Evolutionary conservation across 2,888 invertebrate genomes (phyloP).

Genomic region (Cantharis rufa): DNA sequence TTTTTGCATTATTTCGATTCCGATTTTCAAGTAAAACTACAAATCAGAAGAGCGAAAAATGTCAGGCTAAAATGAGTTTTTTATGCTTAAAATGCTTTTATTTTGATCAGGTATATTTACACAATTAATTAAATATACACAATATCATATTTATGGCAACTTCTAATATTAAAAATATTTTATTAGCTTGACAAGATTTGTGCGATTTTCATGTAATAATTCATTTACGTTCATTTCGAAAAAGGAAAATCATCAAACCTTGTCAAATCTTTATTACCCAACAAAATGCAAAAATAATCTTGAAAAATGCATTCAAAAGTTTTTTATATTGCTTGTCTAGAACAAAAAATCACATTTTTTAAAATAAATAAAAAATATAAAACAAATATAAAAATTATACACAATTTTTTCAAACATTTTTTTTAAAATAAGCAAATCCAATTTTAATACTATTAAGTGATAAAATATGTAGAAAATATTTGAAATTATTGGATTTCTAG

Average conservation of each 20-base stretch:
- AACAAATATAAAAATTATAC: not conserved
- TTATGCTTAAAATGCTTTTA: slow-evolving; percentile 15
- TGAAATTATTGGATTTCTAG: not conserved
- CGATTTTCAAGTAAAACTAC: too few species aligned
- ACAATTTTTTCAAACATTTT: not conserved
- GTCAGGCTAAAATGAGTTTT: not conserved
- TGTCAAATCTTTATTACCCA: not conserved
- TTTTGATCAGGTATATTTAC: slow-evolving; percentile 35
- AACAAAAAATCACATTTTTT: not conserved
- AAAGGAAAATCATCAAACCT: not conserved
- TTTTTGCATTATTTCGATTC: too few species aligned
- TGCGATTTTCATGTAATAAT: not conserved
- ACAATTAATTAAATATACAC: slow-evolving; percentile 38
- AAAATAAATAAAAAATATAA: not conserved
- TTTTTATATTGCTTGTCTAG: not conserved
- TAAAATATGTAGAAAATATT: not conserved
- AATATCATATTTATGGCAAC: slow-evolving; percentile 41
- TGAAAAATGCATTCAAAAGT: not conserved
- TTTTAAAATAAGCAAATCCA: not conserved
- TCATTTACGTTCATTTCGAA: not conserved
- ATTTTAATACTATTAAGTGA: not conserved
- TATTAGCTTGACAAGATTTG: not conserved
- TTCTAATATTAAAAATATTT: slow-evolving; percentile 34
- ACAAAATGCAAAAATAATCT: not conserved
- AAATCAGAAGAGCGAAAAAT: too few species aligned